Evolutionary conservation across 2,888 invertebrate genomes (phyloP).

Genomic region (Lasioglossum leucozonium): DNA sequence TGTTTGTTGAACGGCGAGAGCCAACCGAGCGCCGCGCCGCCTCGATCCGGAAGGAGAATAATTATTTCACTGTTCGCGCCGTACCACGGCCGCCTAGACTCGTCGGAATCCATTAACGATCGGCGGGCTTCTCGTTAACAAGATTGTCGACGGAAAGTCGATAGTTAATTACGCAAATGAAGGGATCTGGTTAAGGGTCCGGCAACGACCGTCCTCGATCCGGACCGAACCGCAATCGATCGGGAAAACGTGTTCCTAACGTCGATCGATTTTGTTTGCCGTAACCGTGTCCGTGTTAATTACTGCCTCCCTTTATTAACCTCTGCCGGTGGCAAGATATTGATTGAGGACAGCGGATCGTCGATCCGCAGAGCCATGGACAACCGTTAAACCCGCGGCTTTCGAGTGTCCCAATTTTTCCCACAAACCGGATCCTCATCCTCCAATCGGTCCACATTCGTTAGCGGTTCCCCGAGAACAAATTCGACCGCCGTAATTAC

Average conservation of each 20-base stretch:
- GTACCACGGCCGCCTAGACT: constrained; percentile 21
- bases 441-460: not conserved
- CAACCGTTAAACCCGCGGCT: not conserved
- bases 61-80: constrained; percentile 41
- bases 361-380: not conserved
- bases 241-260: not conserved
- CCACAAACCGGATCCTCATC: not conserved
- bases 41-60: constrained; percentile 29
- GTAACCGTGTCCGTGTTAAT: not conserved
- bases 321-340: not conserved
- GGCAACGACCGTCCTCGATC: constrained; percentile 40
- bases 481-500: not conserved
- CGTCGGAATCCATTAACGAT: constrained; percentile 65
- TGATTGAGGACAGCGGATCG: not conserved
- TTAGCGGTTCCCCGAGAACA: not conserved
- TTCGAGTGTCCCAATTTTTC: not conserved
- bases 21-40: not conserved
- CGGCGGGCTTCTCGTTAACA: constrained; percentile 66
- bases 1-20: not conserved
- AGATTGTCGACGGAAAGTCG: constrained; percentile 69
- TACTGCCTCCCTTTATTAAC: not conserved
- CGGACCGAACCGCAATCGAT: constrained; percentile 28
- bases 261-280: not conserved
- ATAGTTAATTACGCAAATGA: constrained; percentile 72
- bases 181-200: constrained; percentile 63